Evolutionary conservation across 2,113 vertebrate species (phyloP), one percentile per base, ranked within the genome.

Genomic region (Nymphicus hollandicus): DNA sequence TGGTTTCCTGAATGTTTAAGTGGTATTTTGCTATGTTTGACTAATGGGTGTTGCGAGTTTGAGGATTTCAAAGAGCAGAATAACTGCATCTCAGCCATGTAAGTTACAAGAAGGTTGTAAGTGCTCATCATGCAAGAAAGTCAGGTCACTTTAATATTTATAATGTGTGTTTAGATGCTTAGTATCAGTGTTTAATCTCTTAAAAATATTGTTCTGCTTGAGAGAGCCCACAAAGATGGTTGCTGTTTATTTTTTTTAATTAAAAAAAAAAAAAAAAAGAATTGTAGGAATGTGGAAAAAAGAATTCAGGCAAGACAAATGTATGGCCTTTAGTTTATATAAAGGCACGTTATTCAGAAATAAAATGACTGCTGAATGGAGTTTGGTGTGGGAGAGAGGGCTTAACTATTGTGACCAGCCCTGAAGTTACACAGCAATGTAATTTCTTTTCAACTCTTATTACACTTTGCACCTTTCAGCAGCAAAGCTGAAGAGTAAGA

Each of bases 21-120:
- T 93, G 86, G 55, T 91, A 63, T 47, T 91, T 93, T 79, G 60
- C 92, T 95, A 12, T 96, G 89, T 98, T 98, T 97, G 94, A 93
- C 91, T 97, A 52, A 88, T 92, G 82, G 93, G 94, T 94, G 93
- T 96, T 96, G 76, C 10, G 66, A 81, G 74, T 87, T 89, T 95
- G 80, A 89, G 87, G 92, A 91, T 94, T 88, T 92, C 83, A 95
- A 96, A 89, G 78, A 96, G 93, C 86, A 96, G 82, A 55, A 86
- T 47, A 53, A 24, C 27, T 82, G n/a, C 50, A 16, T 93, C 22
- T 89, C 19, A 7, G 9, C 27, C 1, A 2, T 29, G 20, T 35
- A 46, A n/a, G 18, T 69, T 79, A 52, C 11, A 37, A n/a, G 73
- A 70, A 71, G 10, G 6, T 71, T 82, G 2, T 50, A 53, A 66